Evolutionary conservation across 1,140 invertebrate species (phyloP), one percentile per base, ranked within the genome.

Genomic region (Lasaia peninsularis): DNA sequence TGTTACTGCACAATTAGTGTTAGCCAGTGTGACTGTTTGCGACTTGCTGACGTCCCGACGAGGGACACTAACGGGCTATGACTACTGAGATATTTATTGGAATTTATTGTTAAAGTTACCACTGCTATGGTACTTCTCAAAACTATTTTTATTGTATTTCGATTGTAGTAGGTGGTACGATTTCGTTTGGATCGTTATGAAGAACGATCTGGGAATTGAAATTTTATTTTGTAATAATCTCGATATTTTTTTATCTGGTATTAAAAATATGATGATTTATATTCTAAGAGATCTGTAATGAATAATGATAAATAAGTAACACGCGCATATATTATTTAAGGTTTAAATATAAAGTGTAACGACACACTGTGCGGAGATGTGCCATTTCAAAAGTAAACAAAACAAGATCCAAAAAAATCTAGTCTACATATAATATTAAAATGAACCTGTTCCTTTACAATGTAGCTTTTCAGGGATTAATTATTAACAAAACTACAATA

Each of bases 21-120:
- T 56, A 61, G 52, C 60, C 48, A 53, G 67, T 58, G 63, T 61
- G 58, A 62, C 54, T 65, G 67, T 35, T 28, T 54, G 50, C 50
- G 54, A 56, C 44, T 64, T 33, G 50, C 32, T 52, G 33, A 48
- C 16, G 35, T 48, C 16, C 16, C 18, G 35, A 37, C 18, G 21
- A 31, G 44, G 18, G 63, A 52, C 33, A 32, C 50, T 58, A 37
- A 58, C 62, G 69, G 75, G 69, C 70, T 77, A 72, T 74, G 69
- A 69, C 71, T 73, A 73, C 67, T 69, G 61, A 66, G 55, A 63
- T 71, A 66, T 60, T 67, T 71, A 71, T 71, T 65, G 75, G 66
- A 73, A 80, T 79, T 79, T 65, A 79, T 75, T 64, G 58, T 71
- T 52, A 58, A 53, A 60, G 37, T 64, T 64, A 64, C 62, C 62